phyloP scores from a whole-genome alignment of 2,888 invertebrate species.

The Cheiracanthium punctorium region DNA sequence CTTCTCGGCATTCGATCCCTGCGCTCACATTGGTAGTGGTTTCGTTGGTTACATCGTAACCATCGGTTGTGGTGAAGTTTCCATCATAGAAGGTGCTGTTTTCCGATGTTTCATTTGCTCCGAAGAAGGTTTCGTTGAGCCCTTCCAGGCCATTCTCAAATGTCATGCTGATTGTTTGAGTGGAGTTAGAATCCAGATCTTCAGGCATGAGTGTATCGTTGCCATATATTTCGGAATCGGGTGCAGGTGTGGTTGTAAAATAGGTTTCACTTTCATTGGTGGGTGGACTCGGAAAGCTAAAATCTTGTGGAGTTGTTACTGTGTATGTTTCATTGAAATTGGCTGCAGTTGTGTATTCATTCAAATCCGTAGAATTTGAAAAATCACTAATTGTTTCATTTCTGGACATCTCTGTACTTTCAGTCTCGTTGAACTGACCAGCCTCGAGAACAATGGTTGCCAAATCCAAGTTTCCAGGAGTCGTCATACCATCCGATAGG shows the following conservation, averaged over 20 bases:
- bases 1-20: conserved; percentile 53
- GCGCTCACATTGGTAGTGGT: conserved; percentile 44
- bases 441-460: too few relatives aligned
- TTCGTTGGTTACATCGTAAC: conserved; percentile 47
- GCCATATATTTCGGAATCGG: not conserved
- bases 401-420: too few relatives aligned
- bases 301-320: not conserved
- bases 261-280: not conserved
- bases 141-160: conserved; percentile 6
- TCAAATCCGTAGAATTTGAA: too few relatives aligned
- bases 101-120: conserved; percentile 19
- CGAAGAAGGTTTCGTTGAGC: not conserved
- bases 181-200: conserved; percentile 5
- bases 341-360: not conserved
- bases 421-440: too few relatives aligned
- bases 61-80: conserved; percentile 28
- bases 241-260: not conserved
- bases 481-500: too few relatives aligned
- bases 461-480: too few relatives aligned
- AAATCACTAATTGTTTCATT: too few relatives aligned
- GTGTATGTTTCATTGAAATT: not conserved
- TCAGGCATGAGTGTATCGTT: not conserved
- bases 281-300: not conserved
- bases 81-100: conserved; percentile 23
- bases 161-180: not conserved